These are phyloP conservation scores for Calidris pugnax DNA, from an alignment of 2,113 vertebrate species.

Conservation along the genomic window DNA sequence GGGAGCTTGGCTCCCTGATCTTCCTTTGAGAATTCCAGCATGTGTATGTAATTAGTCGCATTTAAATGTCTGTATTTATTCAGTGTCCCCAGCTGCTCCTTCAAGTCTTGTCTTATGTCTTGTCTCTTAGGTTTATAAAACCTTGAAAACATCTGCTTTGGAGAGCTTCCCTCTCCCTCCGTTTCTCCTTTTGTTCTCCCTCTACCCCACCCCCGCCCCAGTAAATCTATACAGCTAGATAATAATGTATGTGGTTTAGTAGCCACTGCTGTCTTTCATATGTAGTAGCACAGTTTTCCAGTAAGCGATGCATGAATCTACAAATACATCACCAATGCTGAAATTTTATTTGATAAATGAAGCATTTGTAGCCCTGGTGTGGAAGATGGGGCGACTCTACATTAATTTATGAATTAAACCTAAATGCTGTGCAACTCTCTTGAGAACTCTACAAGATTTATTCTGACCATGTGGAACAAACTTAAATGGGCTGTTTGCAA, in stretches of 20 bases:
- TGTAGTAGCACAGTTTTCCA: neutral
- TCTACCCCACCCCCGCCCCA: neutral
- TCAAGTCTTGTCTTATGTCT: constrained; percentile 37
- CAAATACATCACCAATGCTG: neutral
- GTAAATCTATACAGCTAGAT: neutral
- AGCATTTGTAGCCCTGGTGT: neutral
- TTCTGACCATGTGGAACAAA: neutral
- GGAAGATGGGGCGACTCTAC: neutral
- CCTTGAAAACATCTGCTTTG: constrained; percentile 46
- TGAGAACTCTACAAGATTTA: neutral
- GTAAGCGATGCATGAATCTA: neutral
- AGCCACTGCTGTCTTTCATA: neutral
- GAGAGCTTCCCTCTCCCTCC: neutral
- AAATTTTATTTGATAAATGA: neutral
- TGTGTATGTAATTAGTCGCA: constrained; percentile 66
- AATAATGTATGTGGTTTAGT: neutral
- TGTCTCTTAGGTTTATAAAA: constrained; percentile 49
- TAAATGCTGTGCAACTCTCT: neutral
- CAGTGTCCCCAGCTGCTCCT: constrained; percentile 57
- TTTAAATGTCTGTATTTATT: constrained; percentile 65
- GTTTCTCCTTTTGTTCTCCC: neutral
- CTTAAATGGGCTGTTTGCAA: neutral
- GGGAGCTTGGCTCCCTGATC: constrained; percentile 37
- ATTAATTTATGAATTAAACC: neutral
- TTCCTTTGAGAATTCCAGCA: constrained; percentile 60